phyloP scores from a whole-genome alignment of 2,113 vertebrate genomes.

The Apteryx owenii region DNA sequence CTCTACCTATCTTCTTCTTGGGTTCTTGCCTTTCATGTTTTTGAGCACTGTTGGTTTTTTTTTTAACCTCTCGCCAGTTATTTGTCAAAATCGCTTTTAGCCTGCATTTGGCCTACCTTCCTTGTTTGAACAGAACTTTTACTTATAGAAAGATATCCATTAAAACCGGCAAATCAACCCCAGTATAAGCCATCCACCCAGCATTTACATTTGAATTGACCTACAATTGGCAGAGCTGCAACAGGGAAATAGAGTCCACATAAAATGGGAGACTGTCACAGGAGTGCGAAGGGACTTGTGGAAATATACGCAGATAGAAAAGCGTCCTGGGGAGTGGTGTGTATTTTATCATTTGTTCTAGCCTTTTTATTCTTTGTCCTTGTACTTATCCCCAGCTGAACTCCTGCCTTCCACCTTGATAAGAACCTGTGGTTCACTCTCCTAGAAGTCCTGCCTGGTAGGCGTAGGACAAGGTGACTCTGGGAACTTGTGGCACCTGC shows the following conservation, averaged over 20 bases:
- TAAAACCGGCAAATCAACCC: too few species aligned
- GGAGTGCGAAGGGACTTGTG: fast-evolving
- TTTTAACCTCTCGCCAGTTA: too few species aligned
- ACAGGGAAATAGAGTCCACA: fast-evolving
- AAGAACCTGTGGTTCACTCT: not conserved
- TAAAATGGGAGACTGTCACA: not conserved
- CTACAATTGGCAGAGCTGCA: not conserved
- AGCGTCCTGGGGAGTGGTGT: fast-evolving
- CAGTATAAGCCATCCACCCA: too few species aligned
- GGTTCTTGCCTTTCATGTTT: not conserved
- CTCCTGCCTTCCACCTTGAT: not conserved
- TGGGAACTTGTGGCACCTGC: not conserved
- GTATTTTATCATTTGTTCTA: not conserved
- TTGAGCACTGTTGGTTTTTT: not conserved
- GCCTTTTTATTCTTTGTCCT: not conserved
- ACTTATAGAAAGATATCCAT: too few species aligned
- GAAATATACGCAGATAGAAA: not conserved
- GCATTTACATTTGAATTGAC: too few species aligned
- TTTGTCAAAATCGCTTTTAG: not conserved
- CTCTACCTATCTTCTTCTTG: not conserved
- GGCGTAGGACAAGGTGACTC: not conserved
- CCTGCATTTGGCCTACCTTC: not conserved
- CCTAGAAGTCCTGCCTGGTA: not conserved
- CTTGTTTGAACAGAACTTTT: not conserved
- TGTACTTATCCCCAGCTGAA: not conserved